Conservation (phyloP, 2,888 invertebrate genomes). For the Subacronicta megacephala region DNA sequence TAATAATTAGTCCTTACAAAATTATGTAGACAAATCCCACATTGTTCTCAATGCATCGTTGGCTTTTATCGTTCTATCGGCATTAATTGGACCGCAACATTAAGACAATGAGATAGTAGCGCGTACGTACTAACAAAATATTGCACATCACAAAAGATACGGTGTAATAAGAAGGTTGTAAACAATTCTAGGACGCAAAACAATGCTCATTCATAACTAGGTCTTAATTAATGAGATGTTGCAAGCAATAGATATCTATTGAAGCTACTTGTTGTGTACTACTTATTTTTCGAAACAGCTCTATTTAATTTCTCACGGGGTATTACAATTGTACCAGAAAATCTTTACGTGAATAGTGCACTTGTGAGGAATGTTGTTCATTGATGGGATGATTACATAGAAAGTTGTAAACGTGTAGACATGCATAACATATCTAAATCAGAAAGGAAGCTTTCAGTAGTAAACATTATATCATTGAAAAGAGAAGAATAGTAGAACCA, state of each 20-base stretch:
- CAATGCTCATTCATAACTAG: conserved; percentile 63
- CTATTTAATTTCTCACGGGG: conserved; percentile 50
- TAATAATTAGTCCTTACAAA: no score
- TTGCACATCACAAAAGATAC: conserved; percentile 53
- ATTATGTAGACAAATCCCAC: conserved; percentile 27
- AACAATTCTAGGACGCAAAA: conserved; percentile 57
- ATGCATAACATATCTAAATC: conserved; percentile 20
- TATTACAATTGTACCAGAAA: conserved; percentile 34
- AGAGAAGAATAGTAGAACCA: conserved; percentile 16
- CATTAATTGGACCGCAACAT: conserved; percentile 63
- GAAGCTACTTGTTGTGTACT: conserved; percentile 32
- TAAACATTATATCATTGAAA: conserved; percentile 47
- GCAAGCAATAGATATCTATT: conserved; percentile 49
- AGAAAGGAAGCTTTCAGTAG: conserved; percentile 41
- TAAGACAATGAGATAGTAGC: conserved; percentile 60
- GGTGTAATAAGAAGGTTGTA: conserved; percentile 48
- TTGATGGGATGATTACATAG: conserved; percentile 53
- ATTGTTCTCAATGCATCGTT: conserved; percentile 50
- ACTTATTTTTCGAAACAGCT: conserved; percentile 40
- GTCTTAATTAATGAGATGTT: conserved; percentile 56
- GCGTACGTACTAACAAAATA: conserved; percentile 56
- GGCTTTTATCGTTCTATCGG: conserved; percentile 58
- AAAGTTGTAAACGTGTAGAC: conserved; percentile 22
- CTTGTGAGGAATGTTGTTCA: conserved; percentile 33
- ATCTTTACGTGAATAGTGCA: conserved; percentile 38